Conservation (phyloP, 1,140 invertebrate genomes). For the Tyrophagus putrescentiae region DNA sequence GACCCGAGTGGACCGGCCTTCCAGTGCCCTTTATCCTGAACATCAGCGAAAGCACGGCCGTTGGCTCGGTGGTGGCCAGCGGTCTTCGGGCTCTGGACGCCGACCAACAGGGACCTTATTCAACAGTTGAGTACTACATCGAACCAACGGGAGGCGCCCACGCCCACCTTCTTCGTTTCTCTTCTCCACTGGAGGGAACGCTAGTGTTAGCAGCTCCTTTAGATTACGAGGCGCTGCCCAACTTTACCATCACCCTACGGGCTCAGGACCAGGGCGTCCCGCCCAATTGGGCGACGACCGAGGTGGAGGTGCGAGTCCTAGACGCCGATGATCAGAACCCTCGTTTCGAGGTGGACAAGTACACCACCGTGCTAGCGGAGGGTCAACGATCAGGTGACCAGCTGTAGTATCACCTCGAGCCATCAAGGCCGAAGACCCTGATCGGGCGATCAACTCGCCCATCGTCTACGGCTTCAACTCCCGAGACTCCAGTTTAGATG, state of each 20-base stretch:
- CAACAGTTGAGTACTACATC: conserved; percentile 69
- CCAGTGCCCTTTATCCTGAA: conserved; percentile 60
- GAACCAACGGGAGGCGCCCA: conserved; percentile 56
- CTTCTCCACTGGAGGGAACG: conserved; percentile 68
- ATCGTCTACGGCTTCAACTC: conserved; percentile 49
- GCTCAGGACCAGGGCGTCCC: conserved; percentile 64
- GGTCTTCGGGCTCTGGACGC: conserved; percentile 60
- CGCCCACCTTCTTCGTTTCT: conserved; percentile 64
- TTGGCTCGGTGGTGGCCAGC: conserved; percentile 58
- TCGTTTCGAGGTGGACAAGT: conserved; percentile 54
- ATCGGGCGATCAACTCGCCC: conserved; percentile 57
- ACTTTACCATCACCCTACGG: conserved; percentile 60
- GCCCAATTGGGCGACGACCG: conserved; percentile 53
- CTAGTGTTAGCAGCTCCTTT: conserved; percentile 59
- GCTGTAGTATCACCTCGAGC: conserved; percentile 43
- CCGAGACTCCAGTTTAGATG: conserved; percentile 34
- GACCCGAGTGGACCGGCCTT: conserved; percentile 41
- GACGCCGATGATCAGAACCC: conserved; percentile 89
- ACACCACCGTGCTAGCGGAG: conserved; percentile 51
- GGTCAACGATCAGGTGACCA: conserved; percentile 45
- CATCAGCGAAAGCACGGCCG: conserved; percentile 65
- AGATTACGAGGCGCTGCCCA: conserved; percentile 64
- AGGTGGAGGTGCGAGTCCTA: conserved; percentile 57
- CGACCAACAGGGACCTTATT: conserved; percentile 74
- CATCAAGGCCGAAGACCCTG: conserved; percentile 60